phyloP scores from a whole-genome alignment of 2,888 invertebrate species.

The Epiblema foenella region DNA sequence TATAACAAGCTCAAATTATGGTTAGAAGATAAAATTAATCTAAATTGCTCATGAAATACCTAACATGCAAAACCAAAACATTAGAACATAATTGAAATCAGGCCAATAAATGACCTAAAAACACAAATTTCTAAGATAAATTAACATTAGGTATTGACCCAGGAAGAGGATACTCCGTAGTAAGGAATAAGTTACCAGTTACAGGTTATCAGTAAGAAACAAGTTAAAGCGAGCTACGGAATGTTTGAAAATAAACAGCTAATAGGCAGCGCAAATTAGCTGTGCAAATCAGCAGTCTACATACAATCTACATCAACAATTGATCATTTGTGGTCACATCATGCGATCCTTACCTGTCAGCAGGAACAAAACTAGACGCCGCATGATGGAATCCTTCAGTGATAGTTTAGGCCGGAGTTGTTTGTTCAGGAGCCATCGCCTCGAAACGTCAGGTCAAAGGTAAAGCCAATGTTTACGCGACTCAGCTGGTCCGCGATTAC shows the following conservation, averaged over 20 bases:
- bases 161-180: slow-evolving; percentile 10
- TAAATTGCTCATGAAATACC: not conserved
- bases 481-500: slow-evolving; percentile 78
- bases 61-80: not conserved
- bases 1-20: not conserved
- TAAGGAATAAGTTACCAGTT: slow-evolving; percentile 15
- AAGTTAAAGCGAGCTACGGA: slow-evolving; percentile 30
- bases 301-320: not conserved
- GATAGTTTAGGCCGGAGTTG: slow-evolving; percentile 60
- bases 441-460: slow-evolving; percentile 63
- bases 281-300: no score
- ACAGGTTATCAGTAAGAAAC: slow-evolving; percentile 29
- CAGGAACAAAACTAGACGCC: slow-evolving; percentile 72
- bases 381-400: slow-evolving; percentile 68
- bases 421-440: slow-evolving; percentile 67
- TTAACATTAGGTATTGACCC: not conserved
- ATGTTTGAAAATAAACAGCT: slow-evolving; percentile 35
- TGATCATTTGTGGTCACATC: not conserved
- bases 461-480: slow-evolving; percentile 76
- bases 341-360: slow-evolving; percentile 72
- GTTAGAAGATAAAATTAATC: not conserved
- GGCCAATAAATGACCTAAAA: not conserved
- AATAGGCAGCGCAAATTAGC: slow-evolving; percentile 20
- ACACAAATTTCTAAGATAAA: not conserved
- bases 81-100: not conserved